phyloP scores from a whole-genome alignment of 2,888 invertebrate genomes.

The Eilema caniola region DNA sequence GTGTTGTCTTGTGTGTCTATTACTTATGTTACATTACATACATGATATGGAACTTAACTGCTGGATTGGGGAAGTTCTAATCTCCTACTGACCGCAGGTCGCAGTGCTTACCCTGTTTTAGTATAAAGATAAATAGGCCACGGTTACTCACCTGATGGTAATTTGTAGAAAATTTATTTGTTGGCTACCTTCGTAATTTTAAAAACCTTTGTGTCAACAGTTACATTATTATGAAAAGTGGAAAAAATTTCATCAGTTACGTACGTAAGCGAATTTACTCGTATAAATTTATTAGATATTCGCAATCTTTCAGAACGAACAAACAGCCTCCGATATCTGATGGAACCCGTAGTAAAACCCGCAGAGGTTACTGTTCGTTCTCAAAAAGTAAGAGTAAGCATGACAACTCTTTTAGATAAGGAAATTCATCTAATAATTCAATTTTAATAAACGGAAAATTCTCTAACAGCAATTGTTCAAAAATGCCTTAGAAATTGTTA shows the following conservation, averaged over 20 bases:
- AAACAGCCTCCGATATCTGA: slow-evolving; percentile 1
- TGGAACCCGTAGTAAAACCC: not conserved
- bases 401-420: slow-evolving; percentile 32
- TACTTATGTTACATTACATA: too few relatives aligned
- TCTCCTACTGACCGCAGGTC: too few relatives aligned
- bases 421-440: slow-evolving; percentile 32
- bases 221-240: not conserved
- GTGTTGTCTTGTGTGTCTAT: too few relatives aligned
- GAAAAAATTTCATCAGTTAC: not conserved
- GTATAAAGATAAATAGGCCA: too few relatives aligned
- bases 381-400: slow-evolving; percentile 45
- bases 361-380: not conserved
- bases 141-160: too few relatives aligned
- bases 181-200: too few relatives aligned
- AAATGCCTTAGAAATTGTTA: not conserved
- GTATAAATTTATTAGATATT: slow-evolving; percentile 1
- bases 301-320: slow-evolving; percentile 2
- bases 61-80: too few relatives aligned
- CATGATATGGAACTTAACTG: too few relatives aligned
- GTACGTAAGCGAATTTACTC: not conserved
- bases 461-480: not conserved
- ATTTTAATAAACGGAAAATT: slow-evolving; percentile 27
- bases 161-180: too few relatives aligned
- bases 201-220: not conserved
- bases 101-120: too few relatives aligned